These are phyloP conservation scores for Chrysodeixis includens DNA, from an alignment of 2,888 invertebrate species.

Conservation along the genomic window DNA sequence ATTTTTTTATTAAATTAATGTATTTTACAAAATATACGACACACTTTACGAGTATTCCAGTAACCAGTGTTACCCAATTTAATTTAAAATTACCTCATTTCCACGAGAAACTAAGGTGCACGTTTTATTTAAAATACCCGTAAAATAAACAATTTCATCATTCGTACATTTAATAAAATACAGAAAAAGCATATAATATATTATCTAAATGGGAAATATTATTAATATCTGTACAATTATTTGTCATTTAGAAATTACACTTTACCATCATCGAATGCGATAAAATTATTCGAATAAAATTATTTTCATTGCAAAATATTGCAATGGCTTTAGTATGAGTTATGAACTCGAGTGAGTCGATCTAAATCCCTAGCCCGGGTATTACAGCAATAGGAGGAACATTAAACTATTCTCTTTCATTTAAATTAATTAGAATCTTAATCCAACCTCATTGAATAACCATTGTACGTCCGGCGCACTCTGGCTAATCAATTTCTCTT, in stretches of 20 bases:
- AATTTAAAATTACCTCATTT: not conserved
- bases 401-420: not conserved
- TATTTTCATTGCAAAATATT: conserved; percentile 48
- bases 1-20: conserved; percentile 30
- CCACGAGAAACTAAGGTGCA: not conserved
- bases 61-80: not conserved
- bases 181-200: conserved; percentile 50
- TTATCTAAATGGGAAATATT: conserved; percentile 64
- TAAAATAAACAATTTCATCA: not conserved
- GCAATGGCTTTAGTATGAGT: conserved; percentile 45
- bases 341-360: conserved; percentile 24
- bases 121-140: conserved; percentile 1
- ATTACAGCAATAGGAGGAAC: conserved; percentile 21
- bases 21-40: conserved; percentile 42
- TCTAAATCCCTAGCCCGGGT: conserved; percentile 14
- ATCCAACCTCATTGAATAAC: not conserved
- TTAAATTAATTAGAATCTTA: not conserved
- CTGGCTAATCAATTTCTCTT: not conserved
- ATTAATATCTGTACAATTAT: conserved; percentile 78
- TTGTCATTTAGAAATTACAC: conserved; percentile 86
- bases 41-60: not conserved
- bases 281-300: conserved; percentile 47
- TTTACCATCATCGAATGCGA: conserved; percentile 72
- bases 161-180: conserved; percentile 54
- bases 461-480: conserved; percentile 4